Conservation (phyloP, 2,113 vertebrate genomes). For the Falco punctatus region DNA sequence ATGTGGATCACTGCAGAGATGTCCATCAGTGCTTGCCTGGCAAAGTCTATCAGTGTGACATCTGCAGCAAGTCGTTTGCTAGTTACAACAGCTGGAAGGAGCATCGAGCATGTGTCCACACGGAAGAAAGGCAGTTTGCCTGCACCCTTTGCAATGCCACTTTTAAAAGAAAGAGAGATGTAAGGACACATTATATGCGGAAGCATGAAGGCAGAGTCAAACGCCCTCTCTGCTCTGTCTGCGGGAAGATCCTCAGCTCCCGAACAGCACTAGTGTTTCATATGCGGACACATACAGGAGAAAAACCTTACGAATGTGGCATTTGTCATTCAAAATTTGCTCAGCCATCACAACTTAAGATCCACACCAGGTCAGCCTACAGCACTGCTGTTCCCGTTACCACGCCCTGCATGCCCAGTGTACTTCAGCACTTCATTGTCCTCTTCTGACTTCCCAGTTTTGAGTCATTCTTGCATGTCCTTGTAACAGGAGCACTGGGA, state of each 20-base stretch:
- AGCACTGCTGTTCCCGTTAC: background rate
- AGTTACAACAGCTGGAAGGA: constrained; percentile 70
- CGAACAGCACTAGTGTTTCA: constrained; percentile 67
- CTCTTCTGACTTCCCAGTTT: background rate
- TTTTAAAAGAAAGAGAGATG: constrained; percentile 71
- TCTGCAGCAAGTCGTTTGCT: constrained; percentile 67
- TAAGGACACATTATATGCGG: constrained; percentile 43
- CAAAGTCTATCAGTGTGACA: constrained; percentile 68
- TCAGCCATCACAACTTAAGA: constrained; percentile 75
- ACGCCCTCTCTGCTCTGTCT: constrained; percentile 70
- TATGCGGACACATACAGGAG: constrained; percentile 72
- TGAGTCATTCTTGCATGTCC: background rate
- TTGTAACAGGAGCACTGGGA: accelerated
- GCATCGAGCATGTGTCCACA: constrained; percentile 65
- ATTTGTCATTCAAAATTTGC: constrained; percentile 62
- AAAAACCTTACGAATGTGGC: constrained; percentile 68
- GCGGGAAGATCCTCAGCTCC: constrained; percentile 74
- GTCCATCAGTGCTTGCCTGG: constrained; percentile 55
- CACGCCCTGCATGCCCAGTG: background rate
- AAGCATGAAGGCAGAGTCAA: constrained; percentile 71
- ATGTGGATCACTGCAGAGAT: constrained; percentile 62
- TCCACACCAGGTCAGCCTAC: constrained; percentile 71
- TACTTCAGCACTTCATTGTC: background rate
- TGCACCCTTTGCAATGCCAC: constrained; percentile 66
- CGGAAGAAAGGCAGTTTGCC: constrained; percentile 67